Conservation (phyloP, 1,140 invertebrate genomes). For the Cyphomyrmex costatus region DNA sequence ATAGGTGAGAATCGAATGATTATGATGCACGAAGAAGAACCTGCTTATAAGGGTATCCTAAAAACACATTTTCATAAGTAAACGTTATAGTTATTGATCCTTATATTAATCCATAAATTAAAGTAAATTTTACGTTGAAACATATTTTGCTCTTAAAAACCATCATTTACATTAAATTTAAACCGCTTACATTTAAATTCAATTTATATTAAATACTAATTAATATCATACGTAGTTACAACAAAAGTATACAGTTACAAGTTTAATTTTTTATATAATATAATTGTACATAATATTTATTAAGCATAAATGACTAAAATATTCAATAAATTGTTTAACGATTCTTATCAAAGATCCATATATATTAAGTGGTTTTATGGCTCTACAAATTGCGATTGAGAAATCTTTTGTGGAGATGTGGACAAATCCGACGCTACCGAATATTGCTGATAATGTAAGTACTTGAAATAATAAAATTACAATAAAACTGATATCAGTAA, state of each 20-base stretch:
- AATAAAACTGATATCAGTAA: not conserved
- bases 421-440: constrained; percentile 55
- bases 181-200: not conserved
- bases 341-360: constrained; percentile 68
- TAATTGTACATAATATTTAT: too few relatives aligned
- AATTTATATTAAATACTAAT: not conserved
- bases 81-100: not conserved
- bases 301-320: not conserved
- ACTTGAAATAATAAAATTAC: not conserved
- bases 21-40: constrained; percentile 63
- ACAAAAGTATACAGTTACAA: not conserved
- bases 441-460: constrained; percentile 52
- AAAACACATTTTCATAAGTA: not conserved
- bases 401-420: constrained; percentile 68
- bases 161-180: not conserved
- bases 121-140: not conserved
- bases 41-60: constrained; percentile 39
- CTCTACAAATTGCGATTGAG: constrained; percentile 73
- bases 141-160: not conserved
- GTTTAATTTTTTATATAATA: not conserved
- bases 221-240: not conserved
- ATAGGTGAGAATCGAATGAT: constrained; percentile 60
- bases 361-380: constrained; percentile 69
- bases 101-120: not conserved
- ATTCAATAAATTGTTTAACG: not conserved